Conservation (phyloP, 2,113 vertebrate species). For the Ascaphus truei region DNA sequence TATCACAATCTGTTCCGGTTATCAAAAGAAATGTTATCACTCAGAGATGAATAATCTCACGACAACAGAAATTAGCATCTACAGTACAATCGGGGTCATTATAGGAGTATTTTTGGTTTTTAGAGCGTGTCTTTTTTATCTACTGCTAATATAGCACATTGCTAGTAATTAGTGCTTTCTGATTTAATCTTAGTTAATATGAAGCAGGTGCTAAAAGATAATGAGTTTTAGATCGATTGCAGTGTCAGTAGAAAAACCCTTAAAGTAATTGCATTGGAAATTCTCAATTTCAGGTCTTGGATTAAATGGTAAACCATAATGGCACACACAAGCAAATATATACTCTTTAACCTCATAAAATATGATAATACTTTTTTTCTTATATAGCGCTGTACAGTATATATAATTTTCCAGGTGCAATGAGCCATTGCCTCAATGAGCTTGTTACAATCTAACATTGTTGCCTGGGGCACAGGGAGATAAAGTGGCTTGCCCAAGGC, state of each 20-base stretch:
- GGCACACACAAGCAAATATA: no score
- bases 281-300: no score
- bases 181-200: constrained; percentile 39
- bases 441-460: no score
- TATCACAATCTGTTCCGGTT: neutral
- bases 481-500: no score
- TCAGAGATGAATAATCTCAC: neutral
- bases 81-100: neutral
- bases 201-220: constrained; percentile 25
- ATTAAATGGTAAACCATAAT: no score
- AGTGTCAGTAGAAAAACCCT: constrained; percentile 31
- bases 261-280: constrained; percentile 25
- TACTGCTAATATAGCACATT: constrained; percentile 19
- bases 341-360: no score
- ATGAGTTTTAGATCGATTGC: constrained; percentile 36
- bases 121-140: neutral
- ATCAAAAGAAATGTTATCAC: neutral
- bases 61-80: neutral
- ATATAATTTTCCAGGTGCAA: no score
- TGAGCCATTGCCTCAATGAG: no score
- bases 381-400: no score
- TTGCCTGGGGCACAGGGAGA: no score
- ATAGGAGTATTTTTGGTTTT: no score
- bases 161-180: constrained; percentile 24
- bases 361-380: no score